phyloP scores from a whole-genome alignment of 2,797 vertebrate genomes.

The Cottoperca gobio region DNA sequence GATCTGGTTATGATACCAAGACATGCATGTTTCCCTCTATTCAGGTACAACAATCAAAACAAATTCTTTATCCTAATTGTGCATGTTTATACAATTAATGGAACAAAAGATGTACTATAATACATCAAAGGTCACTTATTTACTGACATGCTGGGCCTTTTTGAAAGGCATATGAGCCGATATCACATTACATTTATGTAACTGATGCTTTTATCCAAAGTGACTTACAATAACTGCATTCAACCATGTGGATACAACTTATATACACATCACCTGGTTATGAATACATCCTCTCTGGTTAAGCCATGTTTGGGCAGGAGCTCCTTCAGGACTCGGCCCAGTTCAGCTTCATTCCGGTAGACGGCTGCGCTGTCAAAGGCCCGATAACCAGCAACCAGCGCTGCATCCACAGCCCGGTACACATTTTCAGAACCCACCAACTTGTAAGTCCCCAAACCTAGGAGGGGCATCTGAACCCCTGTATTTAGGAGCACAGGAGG shows the following conservation, averaged over 20 bases:
- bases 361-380: slow-evolving; percentile 89
- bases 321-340: slow-evolving; percentile 81
- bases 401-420: slow-evolving; percentile 78
- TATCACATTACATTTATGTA: slow-evolving; percentile 52
- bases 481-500: slow-evolving; percentile 77
- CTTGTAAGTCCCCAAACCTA: slow-evolving; percentile 88
- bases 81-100: neutral
- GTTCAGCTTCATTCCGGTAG: slow-evolving; percentile 84
- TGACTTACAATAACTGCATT: neutral
- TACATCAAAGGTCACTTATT: neutral
- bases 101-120: neutral
- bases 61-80: no score
- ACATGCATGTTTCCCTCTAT: neutral
- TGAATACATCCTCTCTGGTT: slow-evolving; percentile 82
- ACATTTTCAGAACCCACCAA: slow-evolving; percentile 74
- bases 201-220: neutral
- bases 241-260: neutral
- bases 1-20: neutral
- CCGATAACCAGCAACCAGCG: slow-evolving; percentile 85
- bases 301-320: slow-evolving; percentile 84
- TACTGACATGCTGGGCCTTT: neutral
- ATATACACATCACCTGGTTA: slow-evolving; percentile 74
- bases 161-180: neutral
- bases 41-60: no score
- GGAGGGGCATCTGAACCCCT: slow-evolving; percentile 83